Conservation (phyloP, 1,140 invertebrate genomes). For the Tigriopus japonicus region DNA sequence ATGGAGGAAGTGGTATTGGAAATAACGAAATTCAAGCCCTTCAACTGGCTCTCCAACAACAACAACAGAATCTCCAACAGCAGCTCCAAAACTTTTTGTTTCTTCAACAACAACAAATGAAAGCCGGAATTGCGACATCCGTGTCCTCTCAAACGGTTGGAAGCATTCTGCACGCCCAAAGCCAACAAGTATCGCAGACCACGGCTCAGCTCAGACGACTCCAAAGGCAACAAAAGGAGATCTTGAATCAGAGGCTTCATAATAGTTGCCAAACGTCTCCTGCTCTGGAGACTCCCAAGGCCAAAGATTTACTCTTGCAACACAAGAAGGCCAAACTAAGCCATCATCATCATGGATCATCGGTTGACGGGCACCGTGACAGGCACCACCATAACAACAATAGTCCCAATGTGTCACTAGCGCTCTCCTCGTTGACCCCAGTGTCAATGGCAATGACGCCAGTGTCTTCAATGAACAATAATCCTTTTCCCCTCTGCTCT, state of each 20-base stretch:
- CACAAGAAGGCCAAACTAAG: background rate
- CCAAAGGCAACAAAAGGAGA: slow-evolving; percentile 24
- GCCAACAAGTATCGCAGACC: slow-evolving; percentile 57
- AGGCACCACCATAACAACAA: no score
- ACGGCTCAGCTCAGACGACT: slow-evolving; percentile 55
- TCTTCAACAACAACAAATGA: slow-evolving; percentile 26
- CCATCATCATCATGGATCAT: background rate
- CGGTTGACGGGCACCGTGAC: no score
- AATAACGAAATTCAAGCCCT: slow-evolving; percentile 19
- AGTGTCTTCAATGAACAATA: no score
- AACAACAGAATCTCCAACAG: slow-evolving; percentile 24
- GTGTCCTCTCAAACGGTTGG: background rate
- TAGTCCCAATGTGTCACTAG: no score
- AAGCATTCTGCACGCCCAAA: slow-evolving; percentile 23
- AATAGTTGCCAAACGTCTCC: slow-evolving; percentile 51
- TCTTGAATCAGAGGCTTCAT: slow-evolving; percentile 75
- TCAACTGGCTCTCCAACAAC: slow-evolving; percentile 26
- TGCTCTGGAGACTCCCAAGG: slow-evolving; percentile 8
- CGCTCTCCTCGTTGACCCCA: no score
- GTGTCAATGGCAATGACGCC: no score
- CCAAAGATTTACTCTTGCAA: background rate
- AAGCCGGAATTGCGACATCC: slow-evolving; percentile 18
- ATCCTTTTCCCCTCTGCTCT: no score
- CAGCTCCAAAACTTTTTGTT: slow-evolving; percentile 30
- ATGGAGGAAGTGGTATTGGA: background rate